Percentiles rank a stretch among this genome's conserved stretches.
phyloP scores from a whole-genome alignment of 1,140 invertebrate genomes.

The Lepidostoma basale region DNA sequence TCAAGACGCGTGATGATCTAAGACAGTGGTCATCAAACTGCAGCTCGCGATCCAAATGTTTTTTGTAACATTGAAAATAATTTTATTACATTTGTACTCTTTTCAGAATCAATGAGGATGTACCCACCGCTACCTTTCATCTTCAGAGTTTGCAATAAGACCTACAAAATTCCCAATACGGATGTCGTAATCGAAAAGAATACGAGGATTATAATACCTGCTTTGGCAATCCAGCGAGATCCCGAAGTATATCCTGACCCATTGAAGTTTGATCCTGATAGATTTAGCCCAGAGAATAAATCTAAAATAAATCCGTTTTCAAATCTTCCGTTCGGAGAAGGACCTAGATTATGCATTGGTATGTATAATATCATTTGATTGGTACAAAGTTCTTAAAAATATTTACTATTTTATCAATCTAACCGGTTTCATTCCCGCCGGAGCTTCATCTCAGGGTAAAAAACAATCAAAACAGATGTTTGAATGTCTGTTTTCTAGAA shows the following conservation, averaged over 20 bases:
- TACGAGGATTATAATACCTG: constrained; percentile 56
- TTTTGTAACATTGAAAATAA: too few species aligned
- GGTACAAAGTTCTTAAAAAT: too few species aligned
- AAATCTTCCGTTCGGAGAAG: constrained; percentile 63
- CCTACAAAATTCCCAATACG: constrained; percentile 56
- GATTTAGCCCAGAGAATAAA: constrained; percentile 50
- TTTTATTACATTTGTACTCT: too few species aligned
- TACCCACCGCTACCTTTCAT: constrained; percentile 47
- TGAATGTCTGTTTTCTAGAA: too few species aligned
- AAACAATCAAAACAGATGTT: too few species aligned
- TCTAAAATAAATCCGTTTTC: constrained; percentile 50
- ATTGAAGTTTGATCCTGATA: constrained; percentile 53
- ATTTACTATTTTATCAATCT: too few species aligned
- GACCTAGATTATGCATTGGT: constrained; percentile 63
- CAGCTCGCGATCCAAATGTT: neutral
- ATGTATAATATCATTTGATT: constrained; percentile 32
- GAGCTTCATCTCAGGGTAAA: too few species aligned
- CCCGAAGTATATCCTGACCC: constrained; percentile 51
- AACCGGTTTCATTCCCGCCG: too few species aligned
- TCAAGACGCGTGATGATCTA: too few species aligned
- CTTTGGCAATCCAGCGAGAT: constrained; percentile 54
- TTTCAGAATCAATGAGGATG: constrained; percentile 50
- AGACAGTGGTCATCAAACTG: too few species aligned
- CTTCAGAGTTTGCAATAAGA: constrained; percentile 42
- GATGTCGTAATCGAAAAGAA: constrained; percentile 57